Percentiles rank a stretch among this genome's conserved stretches.
phyloP scores from a whole-genome alignment of 2,797 vertebrate species.

The Pterois miles region DNA sequence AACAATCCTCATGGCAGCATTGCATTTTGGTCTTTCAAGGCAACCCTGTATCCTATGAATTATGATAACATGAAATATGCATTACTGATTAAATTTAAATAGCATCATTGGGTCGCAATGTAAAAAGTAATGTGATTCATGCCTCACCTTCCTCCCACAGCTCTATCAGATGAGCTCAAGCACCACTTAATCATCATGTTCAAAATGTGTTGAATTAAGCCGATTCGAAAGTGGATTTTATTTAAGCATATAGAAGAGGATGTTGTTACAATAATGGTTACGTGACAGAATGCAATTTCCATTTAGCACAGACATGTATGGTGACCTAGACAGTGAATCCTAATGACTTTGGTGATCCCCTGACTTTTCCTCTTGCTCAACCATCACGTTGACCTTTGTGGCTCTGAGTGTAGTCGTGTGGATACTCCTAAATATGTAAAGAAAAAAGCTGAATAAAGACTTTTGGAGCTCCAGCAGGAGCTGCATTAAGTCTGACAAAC shows the following conservation, averaged over 20 bases:
- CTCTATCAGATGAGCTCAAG: background rate
- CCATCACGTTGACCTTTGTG: background rate
- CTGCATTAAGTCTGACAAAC: background rate
- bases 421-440: background rate
- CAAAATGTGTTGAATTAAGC: background rate
- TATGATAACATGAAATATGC: background rate
- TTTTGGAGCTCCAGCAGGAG: background rate
- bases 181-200: background rate
- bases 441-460: background rate
- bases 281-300: background rate
- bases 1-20: background rate
- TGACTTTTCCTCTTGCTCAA: too few relatives aligned
- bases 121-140: background rate
- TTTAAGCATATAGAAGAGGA: background rate
- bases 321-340: background rate
- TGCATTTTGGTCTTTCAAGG: background rate
- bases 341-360: background rate
- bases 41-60: background rate
- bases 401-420: background rate
- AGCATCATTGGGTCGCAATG: background rate
- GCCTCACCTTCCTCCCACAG: background rate
- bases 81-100: background rate
- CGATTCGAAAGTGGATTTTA: background rate
- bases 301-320: background rate
- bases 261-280: background rate